Percentiles rank a stretch among this genome's conserved stretches.
These are phyloP conservation scores for Oncorhynchus nerka DNA, from an alignment of 2,113 vertebrate species.

Conservation along the genomic window DNA sequence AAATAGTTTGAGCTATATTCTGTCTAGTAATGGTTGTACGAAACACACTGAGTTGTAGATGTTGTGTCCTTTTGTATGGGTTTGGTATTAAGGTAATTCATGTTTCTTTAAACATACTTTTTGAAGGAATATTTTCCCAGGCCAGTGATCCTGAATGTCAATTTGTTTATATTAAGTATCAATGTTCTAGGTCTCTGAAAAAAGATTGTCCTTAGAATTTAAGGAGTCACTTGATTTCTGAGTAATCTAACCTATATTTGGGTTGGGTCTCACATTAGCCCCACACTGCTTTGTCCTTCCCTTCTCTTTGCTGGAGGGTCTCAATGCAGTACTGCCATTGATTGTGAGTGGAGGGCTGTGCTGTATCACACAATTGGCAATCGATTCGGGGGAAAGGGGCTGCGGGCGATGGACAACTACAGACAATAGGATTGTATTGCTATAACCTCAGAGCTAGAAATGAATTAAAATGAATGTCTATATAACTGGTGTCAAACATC, in stretches of 20 bases:
- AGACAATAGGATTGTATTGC: neutral
- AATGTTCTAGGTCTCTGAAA: neutral
- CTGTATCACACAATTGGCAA: conserved; percentile 37
- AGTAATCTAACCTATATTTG: neutral
- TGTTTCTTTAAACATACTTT: too few relatives aligned
- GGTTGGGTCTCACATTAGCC: neutral
- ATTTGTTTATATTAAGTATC: neutral
- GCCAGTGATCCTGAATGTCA: neutral
- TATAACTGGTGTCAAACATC: conserved; percentile 3
- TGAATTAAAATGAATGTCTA: neutral
- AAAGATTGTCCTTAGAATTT: neutral
- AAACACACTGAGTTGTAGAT: too few relatives aligned
- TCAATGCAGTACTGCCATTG: conserved; percentile 42
- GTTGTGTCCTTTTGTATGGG: too few relatives aligned
- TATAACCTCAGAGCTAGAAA: neutral
- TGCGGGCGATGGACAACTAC: conserved; percentile 24
- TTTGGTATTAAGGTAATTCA: too few relatives aligned
- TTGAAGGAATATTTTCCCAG: neutral
- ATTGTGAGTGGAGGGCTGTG: conserved; percentile 41
- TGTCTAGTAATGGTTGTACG: too few relatives aligned
- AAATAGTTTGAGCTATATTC: too few relatives aligned
- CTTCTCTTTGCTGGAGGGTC: conserved; percentile 46
- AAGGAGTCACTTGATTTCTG: neutral
- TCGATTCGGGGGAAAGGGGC: conserved; percentile 57
- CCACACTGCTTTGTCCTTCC: conserved; percentile 43